Base-by-base conservation (phyloP, 2,888 invertebrate species). In the Drosophila paranaensis region DNA sequence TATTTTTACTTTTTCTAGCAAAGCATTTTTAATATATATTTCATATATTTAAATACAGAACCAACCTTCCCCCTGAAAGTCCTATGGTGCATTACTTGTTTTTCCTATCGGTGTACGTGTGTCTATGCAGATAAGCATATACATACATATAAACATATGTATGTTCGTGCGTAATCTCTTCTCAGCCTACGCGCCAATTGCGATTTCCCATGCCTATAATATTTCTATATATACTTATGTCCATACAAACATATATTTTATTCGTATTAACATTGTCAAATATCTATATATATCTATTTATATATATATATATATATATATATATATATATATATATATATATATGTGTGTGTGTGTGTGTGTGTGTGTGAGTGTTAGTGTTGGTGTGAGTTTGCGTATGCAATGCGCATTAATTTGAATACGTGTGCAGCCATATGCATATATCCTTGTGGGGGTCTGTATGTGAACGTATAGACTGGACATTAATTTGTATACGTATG, bases 181-280 rank as follows among this genome's bases (percentile, higher is more conserved):
- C 16, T 11, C 50, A 20, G 50, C 33, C 30, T 50, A 35, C 33
- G n/a, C n/a, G 30, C 48, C n/a, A 10, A 33, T 20, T 51, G 13
- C 50, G 35, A 51, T 35, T 51, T 16, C 50, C 50, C 30, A 13
- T 35, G 50, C 16, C 35, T 35, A 35, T 20, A 14, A 53, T n/a
- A 25, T 16, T 0, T 5, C 9, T 51, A 2, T 27, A 33, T 27
- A 42, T 53, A n/a, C 33, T 13, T 25, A 35, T 27, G 13, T 35
- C 11, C 30, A 20, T 4, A 25, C n/a, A 45, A 27, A 46, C 48
- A 48, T 42, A 39, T 63, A 46, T 60, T 40, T 57, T 53, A 55
- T 56, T 42, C 37, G 43, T n/a, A 68, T 64, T 46, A 63, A 40
- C 55, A 55, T 62, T 54, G 42, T 40, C 51, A 55, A 56, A 63